Evolutionary conservation across 2,113 vertebrate genomes (phyloP), one percentile per base, ranked within the genome.

Genomic region (Motacilla tschutschensis): DNA sequence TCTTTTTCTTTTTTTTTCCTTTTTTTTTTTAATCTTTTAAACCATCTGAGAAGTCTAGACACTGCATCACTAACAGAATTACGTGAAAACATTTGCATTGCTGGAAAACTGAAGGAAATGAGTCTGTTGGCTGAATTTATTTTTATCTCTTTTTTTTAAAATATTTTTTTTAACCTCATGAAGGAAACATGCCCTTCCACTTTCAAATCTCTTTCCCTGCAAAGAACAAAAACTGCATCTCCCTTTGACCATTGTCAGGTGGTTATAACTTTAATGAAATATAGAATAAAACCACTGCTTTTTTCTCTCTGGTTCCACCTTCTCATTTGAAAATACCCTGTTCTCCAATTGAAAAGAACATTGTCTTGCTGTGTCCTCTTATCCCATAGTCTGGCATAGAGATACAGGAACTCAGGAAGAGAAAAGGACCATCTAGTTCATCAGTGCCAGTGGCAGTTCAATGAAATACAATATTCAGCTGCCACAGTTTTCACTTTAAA

Each of bases 1-100:
- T 33, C 6, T 36, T 60, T 53, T 22, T 29, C 14, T 63, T 35
- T 82, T 79, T 79, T 13, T 44, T 64, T 53, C 9, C 7, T 5
- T 51, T 51, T 31, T 29, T 71, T 33, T 80, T 66, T 73, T 63
- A 4, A 43, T 80, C 46, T 79, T 89, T 81, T 14, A 89, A 74
- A 92, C 69, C 66, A 91, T 94, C 93, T 92, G 93, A 96, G 83
- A 94, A 95, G 96, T 96, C 95, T 97, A 97, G 96, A 97, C 95
- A 82, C 85, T 92, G 90, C 91, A 94, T 95, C 94, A 96, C 83
- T 89, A 84, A 85, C 76, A 92, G 29, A 95, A 87, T 89, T 90
- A 90, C 59, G 70, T 83, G 83, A 90, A 95, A 85, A 84, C 70
- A 91, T 84, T 87, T 92, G 50, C 60, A 82, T 74, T 73, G 64